Conservation (phyloP, 2,888 invertebrate genomes). For the Nephrotoma appendiculata region DNA sequence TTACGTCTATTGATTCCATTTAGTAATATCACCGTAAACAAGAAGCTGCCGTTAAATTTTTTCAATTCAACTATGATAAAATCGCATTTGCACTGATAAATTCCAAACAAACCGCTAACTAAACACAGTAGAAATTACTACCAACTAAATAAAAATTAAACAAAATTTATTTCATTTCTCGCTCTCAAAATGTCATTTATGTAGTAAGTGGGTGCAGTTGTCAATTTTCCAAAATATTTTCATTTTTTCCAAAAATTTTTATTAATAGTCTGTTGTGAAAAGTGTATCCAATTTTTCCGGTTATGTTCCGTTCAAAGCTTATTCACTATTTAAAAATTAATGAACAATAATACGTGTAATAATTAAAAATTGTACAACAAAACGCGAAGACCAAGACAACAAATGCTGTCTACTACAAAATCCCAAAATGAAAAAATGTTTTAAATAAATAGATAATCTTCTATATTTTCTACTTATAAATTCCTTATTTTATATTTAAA, state of each 20-base stretch:
- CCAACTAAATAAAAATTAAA: background rate
- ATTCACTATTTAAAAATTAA: background rate
- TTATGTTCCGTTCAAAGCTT: background rate
- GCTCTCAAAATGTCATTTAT: background rate
- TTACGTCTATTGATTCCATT: no score
- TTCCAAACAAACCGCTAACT: background rate
- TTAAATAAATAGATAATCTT: background rate
- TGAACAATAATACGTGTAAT: background rate
- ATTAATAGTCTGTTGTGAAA: background rate
- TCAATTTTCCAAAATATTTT: constrained; percentile 1
- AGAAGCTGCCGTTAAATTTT: no score
- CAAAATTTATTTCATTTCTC: background rate
- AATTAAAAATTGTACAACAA: background rate
- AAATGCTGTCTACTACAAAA: background rate
- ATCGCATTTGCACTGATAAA: background rate
- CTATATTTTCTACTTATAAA: background rate
- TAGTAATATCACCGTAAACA: background rate
- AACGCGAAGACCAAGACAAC: background rate
- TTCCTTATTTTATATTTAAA: background rate
- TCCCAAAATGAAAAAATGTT: background rate
- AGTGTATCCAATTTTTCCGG: background rate
- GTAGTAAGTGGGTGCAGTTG: background rate
- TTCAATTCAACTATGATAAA: no score
- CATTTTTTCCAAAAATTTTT: background rate
- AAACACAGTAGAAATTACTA: background rate